These are phyloP conservation scores for Drosophila asahinai DNA, from an alignment of 1,140 invertebrate genomes.

Conservation along the genomic window DNA sequence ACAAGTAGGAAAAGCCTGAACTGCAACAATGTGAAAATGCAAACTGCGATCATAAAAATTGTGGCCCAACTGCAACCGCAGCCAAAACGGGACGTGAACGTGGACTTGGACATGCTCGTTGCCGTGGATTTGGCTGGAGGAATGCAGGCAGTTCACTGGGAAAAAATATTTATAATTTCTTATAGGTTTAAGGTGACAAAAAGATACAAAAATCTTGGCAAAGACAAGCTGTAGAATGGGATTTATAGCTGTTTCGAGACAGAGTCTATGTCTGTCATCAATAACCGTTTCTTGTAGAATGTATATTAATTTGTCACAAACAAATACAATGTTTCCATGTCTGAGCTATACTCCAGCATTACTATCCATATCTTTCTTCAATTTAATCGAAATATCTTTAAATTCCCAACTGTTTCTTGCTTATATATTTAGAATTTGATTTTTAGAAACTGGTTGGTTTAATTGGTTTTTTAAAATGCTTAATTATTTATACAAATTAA, in stretches of 20 bases:
- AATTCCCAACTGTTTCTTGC: background rate
- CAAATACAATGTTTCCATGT: too few relatives aligned
- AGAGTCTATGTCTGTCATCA: too few relatives aligned
- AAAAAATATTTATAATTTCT: background rate
- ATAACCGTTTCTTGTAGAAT: too few relatives aligned
- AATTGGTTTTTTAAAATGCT: background rate
- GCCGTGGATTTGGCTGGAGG: slow-evolving; percentile 45
- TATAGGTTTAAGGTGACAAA: background rate
- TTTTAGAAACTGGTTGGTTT: too few relatives aligned
- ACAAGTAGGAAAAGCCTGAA: slow-evolving; percentile 18
- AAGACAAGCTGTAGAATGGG: background rate
- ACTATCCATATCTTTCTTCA: background rate
- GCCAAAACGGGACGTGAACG: slow-evolving; percentile 61
- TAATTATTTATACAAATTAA: background rate
- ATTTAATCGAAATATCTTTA: background rate
- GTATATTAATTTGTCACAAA: too few relatives aligned
- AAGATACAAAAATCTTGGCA: background rate
- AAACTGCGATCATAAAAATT: slow-evolving; percentile 78
- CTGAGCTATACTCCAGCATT: background rate
- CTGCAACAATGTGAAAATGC: slow-evolving; percentile 76
- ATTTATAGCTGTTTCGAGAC: too few relatives aligned
- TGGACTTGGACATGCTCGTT: slow-evolving; percentile 58
- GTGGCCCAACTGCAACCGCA: slow-evolving; percentile 67
- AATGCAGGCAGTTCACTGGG: slow-evolving; percentile 30
- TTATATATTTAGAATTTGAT: background rate